Evolutionary conservation across 1,140 invertebrate genomes (phyloP).

Genomic region (Eciton burchellii): DNA sequence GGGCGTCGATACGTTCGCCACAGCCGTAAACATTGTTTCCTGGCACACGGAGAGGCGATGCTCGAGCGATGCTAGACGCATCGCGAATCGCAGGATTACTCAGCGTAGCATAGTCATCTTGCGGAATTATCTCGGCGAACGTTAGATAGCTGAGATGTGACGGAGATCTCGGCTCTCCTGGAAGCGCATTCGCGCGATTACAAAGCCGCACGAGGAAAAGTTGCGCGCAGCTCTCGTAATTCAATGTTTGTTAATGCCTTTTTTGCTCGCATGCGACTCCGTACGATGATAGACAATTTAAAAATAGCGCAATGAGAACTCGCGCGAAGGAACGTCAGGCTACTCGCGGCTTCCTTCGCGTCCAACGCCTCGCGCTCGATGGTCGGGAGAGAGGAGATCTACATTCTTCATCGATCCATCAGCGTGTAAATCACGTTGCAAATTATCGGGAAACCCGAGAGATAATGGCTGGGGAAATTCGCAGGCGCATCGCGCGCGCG

Average conservation of each 20-base stretch:
- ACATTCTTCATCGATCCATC: neutral
- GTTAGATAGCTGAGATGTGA: neutral
- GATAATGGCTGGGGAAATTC: neutral
- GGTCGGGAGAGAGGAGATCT: neutral
- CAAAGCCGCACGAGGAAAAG: neutral
- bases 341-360: neutral
- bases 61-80: neutral
- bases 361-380: neutral
- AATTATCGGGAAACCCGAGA: conserved; percentile 10
- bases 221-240: too few relatives aligned
- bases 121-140: neutral
- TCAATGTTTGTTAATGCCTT: neutral
- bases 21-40: conserved; percentile 40
- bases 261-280: neutral
- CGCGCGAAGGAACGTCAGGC: neutral
- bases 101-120: neutral
- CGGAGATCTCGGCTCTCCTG: too few relatives aligned
- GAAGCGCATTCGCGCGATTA: neutral
- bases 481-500: neutral
- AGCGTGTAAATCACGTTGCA: neutral
- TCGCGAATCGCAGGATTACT: neutral
- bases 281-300: neutral
- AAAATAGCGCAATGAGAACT: neutral
- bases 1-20: conserved; percentile 18
- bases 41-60: conserved; percentile 2